Conservation (phyloP, 2,888 invertebrate genomes). For the Pammene aurita region DNA sequence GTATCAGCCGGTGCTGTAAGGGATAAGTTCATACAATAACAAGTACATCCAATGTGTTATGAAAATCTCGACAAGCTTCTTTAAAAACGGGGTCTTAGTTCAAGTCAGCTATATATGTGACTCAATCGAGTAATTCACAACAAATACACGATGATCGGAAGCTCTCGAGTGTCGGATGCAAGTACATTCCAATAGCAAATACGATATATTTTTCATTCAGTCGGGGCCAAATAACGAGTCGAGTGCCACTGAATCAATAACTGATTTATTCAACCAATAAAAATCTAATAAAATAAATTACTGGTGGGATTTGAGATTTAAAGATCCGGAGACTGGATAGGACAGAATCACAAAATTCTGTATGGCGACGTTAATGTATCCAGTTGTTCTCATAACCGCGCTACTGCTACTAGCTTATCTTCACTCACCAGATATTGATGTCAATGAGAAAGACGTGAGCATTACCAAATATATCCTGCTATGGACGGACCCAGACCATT, state of each 20-base stretch:
- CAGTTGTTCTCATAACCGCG: background rate
- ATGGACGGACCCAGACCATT: background rate
- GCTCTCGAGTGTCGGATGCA: conserved; percentile 3
- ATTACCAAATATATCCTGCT: conserved; percentile 20
- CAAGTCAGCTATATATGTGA: background rate
- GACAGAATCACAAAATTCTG: background rate
- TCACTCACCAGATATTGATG: background rate
- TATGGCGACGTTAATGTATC: background rate
- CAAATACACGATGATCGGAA: conserved; percentile 3
- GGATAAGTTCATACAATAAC: no score
- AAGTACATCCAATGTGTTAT: no score
- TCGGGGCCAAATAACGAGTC: background rate
- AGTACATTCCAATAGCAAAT: conserved; percentile 2
- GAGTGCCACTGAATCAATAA: background rate
- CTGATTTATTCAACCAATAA: background rate
- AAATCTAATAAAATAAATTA: background rate
- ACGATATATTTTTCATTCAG: background rate
- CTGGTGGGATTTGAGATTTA: no score
- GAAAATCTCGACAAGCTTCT: no score
- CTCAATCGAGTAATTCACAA: background rate
- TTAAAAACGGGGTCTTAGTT: no score
- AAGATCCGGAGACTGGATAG: no score
- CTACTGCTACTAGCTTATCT: conserved; percentile 1
- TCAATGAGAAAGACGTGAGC: background rate
- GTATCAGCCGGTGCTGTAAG: no score